Evolutionary conservation across 2,888 invertebrate genomes (phyloP), one percentile per base, ranked within the genome.

Genomic region (Tinea trinotella): DNA sequence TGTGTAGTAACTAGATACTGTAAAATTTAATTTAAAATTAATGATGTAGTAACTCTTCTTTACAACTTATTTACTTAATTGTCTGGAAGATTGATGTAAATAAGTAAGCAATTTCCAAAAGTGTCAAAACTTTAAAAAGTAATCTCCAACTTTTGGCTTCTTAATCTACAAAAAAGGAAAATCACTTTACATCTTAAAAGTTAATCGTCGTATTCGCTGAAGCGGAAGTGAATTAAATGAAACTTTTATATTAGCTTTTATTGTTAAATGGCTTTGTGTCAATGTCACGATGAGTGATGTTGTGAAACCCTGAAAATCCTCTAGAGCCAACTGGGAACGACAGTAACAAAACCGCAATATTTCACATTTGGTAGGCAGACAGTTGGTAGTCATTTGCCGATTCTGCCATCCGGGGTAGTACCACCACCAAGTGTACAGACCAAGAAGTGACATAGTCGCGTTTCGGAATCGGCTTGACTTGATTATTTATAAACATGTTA

Each of bases 231-330:
- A 48, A 48, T 48, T 48, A 19, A 18, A 19, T 48, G 7, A 48
- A 48, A 48, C 48, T 48, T 48, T 48, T 20, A 20, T 48, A 20
- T 48, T 48, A 12, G 18, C 48, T 20, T 48, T 18, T 48, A 19
- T 48, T 48, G 40, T 17, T 40, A 17, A 17, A 40, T 40, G 13
- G 13, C 5, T 48, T n/a, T 20, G 7, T 3, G 48, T 48, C 48
- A 48, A 7, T 48, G 48, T 48, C 48, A 4, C 48, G n/a, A 5
- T 1, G 48, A 20, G 48, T 48, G 17, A 20, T 17, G 19, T 20
- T 40, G 10, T 40, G 40, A 40, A 40, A 40, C 15, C 36, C 17
- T 40, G 40, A 40, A 40, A 40, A 40, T 6, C 40, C 15, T 2
- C 13, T 13, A 17, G 17, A 40, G 40, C 17, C 17, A 40, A 7